A percentile compares a stretch with the other conserved stretches of the same genome.
phyloP scores from a whole-genome alignment of 2,113 vertebrate species.

The Phocoena sinus region DNA sequence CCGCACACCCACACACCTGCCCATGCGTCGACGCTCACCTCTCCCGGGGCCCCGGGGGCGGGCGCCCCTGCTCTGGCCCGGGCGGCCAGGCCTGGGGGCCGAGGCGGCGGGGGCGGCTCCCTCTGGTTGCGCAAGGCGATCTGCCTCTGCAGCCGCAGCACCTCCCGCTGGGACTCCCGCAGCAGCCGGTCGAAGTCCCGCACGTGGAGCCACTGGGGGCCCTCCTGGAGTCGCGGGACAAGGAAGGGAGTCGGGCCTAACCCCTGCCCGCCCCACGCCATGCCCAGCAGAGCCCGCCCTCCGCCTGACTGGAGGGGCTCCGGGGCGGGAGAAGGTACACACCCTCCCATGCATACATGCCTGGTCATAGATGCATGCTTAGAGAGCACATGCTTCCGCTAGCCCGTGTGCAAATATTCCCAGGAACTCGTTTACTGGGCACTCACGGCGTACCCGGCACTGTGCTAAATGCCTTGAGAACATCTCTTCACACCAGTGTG shows the following conservation, averaged over 20 bases:
- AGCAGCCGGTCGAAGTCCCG: slow-evolving; percentile 90
- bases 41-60: slow-evolving; percentile 58
- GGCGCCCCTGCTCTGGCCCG: background rate
- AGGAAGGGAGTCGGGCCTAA: background rate
- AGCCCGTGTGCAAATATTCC: background rate
- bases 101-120: slow-evolving; percentile 60
- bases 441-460: background rate
- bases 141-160: slow-evolving; percentile 94
- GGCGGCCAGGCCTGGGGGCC: background rate
- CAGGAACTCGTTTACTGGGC: background rate
- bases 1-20: slow-evolving; percentile 17
- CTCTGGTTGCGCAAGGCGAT: slow-evolving; percentile 86
- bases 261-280: background rate
- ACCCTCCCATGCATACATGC: background rate
- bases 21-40: slow-evolving; percentile 59
- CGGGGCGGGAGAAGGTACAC: background rate
- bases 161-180: slow-evolving; percentile 94
- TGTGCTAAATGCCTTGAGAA: background rate
- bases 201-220: slow-evolving; percentile 77
- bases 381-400: background rate
- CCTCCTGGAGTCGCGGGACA: slow-evolving; percentile 65
- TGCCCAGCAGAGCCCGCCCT: background rate
- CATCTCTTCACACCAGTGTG: background rate
- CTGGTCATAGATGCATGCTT: background rate
- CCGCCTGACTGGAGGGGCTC: background rate